phyloP scores from a whole-genome alignment of 2,797 vertebrate species.

The Rhincodon typus region DNA sequence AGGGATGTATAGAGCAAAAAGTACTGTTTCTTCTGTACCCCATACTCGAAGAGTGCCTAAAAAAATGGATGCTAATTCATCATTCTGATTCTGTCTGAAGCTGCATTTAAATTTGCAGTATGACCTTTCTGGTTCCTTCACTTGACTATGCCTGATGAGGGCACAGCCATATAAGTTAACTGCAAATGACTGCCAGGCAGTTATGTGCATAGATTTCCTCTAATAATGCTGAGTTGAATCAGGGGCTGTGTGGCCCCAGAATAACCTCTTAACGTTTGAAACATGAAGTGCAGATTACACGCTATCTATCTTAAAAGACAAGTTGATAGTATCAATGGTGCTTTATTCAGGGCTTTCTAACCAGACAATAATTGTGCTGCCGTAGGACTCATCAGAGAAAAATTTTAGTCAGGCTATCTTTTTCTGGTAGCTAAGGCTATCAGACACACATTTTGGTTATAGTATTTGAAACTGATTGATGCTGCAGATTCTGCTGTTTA shows the following conservation, averaged over 20 bases:
- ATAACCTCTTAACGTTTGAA: neutral
- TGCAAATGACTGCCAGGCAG: neutral
- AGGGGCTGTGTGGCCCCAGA: neutral
- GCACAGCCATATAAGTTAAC: neutral
- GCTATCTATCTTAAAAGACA: neutral
- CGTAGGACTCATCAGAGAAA: neutral
- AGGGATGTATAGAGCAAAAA: neutral
- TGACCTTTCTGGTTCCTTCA: neutral
- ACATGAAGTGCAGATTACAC: neutral
- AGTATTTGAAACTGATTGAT: neutral
- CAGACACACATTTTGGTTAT: neutral
- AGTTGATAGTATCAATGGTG: neutral
- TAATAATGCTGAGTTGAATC: neutral
- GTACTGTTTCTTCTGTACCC: neutral
- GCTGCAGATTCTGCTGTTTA: neutral
- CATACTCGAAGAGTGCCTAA: neutral
- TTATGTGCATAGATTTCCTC: neutral
- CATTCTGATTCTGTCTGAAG: neutral
- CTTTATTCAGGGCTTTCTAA: neutral
- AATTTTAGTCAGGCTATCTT: neutral
- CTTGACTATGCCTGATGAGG: too few relatives aligned
- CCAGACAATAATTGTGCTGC: neutral
- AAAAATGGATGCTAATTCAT: neutral
- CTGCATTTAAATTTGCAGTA: neutral
- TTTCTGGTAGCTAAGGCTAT: neutral